phyloP scores from a whole-genome alignment of 2,888 invertebrate genomes.

The Acleris holmiana region DNA sequence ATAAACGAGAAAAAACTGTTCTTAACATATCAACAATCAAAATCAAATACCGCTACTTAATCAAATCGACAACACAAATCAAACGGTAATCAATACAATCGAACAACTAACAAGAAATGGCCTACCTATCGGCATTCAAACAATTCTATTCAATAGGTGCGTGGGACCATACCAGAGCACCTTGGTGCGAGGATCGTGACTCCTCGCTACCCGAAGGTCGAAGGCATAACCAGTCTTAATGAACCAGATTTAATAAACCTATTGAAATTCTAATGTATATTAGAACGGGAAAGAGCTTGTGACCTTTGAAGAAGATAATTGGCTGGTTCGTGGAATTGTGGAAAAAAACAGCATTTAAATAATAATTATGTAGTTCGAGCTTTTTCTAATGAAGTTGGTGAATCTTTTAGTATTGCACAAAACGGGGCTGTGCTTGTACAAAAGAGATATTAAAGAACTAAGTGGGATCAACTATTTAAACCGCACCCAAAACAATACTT shows the following conservation, averaged over 20 bases:
- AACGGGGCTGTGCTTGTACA: too few relatives aligned
- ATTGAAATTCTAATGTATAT: constrained; percentile 34
- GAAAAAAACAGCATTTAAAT: neutral
- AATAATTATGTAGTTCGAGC: too few relatives aligned
- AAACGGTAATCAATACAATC: too few relatives aligned
- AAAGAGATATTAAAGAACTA: neutral
- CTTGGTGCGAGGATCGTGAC: constrained; percentile 35
- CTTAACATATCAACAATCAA: too few relatives aligned
- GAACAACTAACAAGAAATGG: constrained; percentile 23
- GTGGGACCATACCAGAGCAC: constrained; percentile 31
- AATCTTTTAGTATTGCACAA: too few relatives aligned
- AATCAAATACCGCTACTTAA: neutral
- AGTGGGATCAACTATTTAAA: neutral
- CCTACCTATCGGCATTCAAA: constrained; percentile 27
- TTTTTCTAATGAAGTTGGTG: too few relatives aligned
- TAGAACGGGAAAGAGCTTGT: constrained; percentile 27
- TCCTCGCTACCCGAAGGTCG: constrained; percentile 30
- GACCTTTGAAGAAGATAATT: constrained; percentile 30
- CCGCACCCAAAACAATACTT: too few relatives aligned
- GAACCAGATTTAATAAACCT: constrained; percentile 28
- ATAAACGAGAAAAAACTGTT: too few relatives aligned
- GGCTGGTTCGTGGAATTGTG: too few relatives aligned
- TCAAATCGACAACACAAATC: neutral
- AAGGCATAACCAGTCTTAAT: constrained; percentile 29
- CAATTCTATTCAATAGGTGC: constrained; percentile 27